phyloP scores from a whole-genome alignment of 2,797 vertebrate genomes.

The Anableps anableps region DNA sequence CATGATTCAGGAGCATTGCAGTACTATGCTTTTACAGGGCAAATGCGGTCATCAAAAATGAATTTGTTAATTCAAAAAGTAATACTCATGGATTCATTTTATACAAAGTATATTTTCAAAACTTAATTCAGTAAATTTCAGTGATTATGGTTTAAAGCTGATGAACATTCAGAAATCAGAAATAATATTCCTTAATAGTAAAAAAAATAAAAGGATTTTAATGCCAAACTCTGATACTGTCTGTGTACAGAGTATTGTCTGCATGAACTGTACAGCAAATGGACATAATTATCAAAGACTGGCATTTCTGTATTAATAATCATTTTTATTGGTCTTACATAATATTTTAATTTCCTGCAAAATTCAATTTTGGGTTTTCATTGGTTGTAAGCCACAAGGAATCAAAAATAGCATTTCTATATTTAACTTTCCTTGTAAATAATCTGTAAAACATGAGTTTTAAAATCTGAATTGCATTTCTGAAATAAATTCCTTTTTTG shows the following conservation, averaged over 20 bases:
- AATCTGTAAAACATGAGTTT: constrained; percentile 1
- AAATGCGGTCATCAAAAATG: constrained; percentile 4
- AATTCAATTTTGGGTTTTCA: neutral
- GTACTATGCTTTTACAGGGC: constrained; percentile 45
- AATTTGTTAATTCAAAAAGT: neutral
- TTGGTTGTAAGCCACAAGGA: neutral
- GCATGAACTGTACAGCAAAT: neutral
- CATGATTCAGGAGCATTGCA: constrained; percentile 54
- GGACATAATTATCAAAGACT: neutral
- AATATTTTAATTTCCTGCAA: neutral
- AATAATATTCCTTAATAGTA: neutral
- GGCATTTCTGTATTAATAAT: neutral
- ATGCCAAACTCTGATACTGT: neutral
- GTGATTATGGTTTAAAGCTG: neutral
- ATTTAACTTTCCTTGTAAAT: neutral
- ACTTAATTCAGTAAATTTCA: neutral
- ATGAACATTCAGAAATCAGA: neutral
- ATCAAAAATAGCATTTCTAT: neutral
- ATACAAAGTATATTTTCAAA: neutral
- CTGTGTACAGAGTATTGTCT: neutral
- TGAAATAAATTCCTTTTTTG: neutral
- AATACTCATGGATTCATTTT: neutral
- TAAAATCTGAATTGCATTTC: neutral
- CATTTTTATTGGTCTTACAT: neutral
- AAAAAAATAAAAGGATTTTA: neutral